phyloP scores from a whole-genome alignment of 2,797 vertebrate genomes.

The Mareca penelope region DNA sequence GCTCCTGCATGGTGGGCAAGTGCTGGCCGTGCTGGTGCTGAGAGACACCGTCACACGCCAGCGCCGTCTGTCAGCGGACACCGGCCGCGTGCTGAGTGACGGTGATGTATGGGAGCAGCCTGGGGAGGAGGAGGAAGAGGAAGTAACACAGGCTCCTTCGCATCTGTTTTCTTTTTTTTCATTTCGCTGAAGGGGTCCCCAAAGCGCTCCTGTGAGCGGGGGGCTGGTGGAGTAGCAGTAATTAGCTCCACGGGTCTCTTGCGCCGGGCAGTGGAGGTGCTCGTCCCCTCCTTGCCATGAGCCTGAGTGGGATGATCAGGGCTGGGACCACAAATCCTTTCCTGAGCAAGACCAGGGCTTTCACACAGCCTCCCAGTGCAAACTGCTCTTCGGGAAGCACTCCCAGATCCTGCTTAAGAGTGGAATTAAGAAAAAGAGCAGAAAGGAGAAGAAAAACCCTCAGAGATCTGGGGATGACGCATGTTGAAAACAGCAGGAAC shows the following conservation, averaged over 20 bases:
- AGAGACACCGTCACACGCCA: neutral
- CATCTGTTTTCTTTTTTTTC: neutral
- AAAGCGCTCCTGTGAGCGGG: accelerated
- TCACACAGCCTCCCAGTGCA: accelerated
- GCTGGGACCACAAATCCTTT: neutral
- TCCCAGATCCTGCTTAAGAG: neutral
- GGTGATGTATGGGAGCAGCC: neutral
- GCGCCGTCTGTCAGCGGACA: neutral
- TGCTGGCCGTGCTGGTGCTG: neutral
- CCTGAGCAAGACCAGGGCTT: neutral
- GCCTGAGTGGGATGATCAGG: too few relatives aligned
- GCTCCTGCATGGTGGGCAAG: neutral
- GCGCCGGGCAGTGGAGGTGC: accelerated
- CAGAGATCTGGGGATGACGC: accelerated
- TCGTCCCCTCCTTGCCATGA: neutral
- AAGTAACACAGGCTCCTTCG: neutral
- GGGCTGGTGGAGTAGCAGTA: neutral
- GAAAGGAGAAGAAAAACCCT: neutral
- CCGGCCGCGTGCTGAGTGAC: neutral
- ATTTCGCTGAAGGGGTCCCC: neutral
- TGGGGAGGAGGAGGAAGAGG: neutral
- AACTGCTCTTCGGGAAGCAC: neutral
- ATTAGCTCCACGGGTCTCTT: neutral
- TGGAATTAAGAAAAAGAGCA: neutral
- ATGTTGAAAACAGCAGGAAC: neutral